phyloP scores from a whole-genome alignment of 2,113 vertebrate species.

The Cephalopholis sonnerati region DNA sequence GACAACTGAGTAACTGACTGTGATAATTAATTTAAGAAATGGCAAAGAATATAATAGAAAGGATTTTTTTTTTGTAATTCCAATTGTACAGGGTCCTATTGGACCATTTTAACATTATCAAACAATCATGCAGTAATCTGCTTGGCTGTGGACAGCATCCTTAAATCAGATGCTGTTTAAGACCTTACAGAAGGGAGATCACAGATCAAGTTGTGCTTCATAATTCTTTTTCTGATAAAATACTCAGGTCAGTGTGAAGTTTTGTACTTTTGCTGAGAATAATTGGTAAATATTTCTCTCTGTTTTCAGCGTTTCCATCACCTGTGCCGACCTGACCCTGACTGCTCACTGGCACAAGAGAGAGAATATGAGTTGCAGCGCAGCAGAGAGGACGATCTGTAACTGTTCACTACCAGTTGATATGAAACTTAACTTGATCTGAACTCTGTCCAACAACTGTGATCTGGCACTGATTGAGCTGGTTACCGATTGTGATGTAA shows the following conservation, averaged over 20 bases:
- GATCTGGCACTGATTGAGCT: no score
- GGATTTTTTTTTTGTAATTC: no score
- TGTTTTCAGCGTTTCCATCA: slow-evolving; percentile 59
- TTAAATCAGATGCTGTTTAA: no score
- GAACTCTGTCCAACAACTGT: background rate
- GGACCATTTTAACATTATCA: no score
- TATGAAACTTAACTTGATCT: background rate
- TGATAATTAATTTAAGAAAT: background rate
- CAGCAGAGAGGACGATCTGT: slow-evolving; percentile 2
- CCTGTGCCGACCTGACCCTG: slow-evolving; percentile 56
- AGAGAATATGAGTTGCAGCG: slow-evolving; percentile 35
- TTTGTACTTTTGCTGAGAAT: background rate
- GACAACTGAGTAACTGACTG: background rate
- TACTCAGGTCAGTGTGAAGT: background rate
- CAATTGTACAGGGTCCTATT: no score
- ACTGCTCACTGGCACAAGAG: slow-evolving; percentile 15
- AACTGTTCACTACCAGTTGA: slow-evolving; percentile 7
- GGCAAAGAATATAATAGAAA: background rate
- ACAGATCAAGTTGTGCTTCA: no score
- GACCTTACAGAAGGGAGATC: no score
- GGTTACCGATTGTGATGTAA: no score
- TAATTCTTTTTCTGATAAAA: no score
- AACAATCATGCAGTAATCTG: no score
- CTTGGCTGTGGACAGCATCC: no score
- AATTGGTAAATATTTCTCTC: background rate